phyloP scores from a whole-genome alignment of 1,140 invertebrate species.

The Paraescarpia echinospica region DNA sequence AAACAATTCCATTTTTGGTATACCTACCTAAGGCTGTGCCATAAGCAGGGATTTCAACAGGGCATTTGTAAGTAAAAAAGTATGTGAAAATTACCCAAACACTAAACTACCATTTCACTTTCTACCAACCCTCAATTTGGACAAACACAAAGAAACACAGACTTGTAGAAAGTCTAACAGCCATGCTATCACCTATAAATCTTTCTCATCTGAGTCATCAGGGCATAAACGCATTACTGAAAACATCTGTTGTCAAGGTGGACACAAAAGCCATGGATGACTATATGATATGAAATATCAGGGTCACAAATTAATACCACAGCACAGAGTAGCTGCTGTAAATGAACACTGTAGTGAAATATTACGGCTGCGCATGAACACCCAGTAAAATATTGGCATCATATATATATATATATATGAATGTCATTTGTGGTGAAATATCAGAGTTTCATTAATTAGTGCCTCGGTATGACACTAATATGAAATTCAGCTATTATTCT shows the following conservation, averaged over 20 bases:
- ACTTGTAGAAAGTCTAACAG: background rate
- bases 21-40: too few species aligned
- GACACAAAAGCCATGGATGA: background rate
- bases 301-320: background rate
- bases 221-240: background rate
- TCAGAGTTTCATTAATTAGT: background rate
- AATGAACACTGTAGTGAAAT: background rate
- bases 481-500: too few species aligned
- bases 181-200: background rate
- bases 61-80: too few species aligned
- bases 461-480: background rate
- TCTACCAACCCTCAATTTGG: background rate
- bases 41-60: too few species aligned
- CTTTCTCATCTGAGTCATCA: background rate
- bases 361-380: too few species aligned
- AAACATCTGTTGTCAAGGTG: background rate
- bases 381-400: background rate
- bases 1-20: too few species aligned
- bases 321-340: background rate
- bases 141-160: background rate
- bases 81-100: too few species aligned
- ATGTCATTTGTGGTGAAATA: conserved; percentile 6
- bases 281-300: background rate
- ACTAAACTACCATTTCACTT: too few species aligned
- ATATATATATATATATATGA: background rate